phyloP scores from a whole-genome alignment of 2,888 invertebrate species.

The Diachrysia chrysitis region DNA sequence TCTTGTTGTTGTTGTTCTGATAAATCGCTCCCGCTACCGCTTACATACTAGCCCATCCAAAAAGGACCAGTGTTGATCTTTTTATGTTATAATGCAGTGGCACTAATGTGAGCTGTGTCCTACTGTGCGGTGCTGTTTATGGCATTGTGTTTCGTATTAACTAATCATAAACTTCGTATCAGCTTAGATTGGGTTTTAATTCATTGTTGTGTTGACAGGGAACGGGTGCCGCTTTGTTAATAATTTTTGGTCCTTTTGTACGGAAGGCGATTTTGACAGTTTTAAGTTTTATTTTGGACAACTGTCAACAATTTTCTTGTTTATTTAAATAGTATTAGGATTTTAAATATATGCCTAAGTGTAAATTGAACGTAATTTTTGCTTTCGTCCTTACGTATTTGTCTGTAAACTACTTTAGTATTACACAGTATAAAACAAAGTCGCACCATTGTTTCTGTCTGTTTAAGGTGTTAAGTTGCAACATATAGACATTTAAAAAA shows the following conservation, averaged over 20 bases:
- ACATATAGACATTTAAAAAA: too few relatives aligned
- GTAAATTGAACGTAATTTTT: too few relatives aligned
- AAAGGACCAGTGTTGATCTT: constrained; percentile 74
- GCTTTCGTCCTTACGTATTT: too few relatives aligned
- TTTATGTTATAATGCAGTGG: constrained; percentile 83
- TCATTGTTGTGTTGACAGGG: constrained; percentile 15
- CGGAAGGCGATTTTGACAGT: neutral
- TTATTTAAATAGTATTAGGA: neutral
- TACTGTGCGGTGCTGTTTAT: constrained; percentile 58
- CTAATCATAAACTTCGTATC: constrained; percentile 47
- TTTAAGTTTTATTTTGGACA: neutral
- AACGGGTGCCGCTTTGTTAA: constrained; percentile 16
- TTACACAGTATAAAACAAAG: too few relatives aligned
- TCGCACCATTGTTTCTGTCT: too few relatives aligned
- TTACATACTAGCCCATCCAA: constrained; percentile 17
- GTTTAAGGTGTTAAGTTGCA: too few relatives aligned
- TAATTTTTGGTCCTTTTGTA: neutral
- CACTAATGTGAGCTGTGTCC: constrained; percentile 78
- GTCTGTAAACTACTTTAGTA: too few relatives aligned
- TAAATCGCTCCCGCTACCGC: constrained; percentile 39
- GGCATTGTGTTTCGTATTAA: constrained; percentile 45
- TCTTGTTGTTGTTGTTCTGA: too few relatives aligned
- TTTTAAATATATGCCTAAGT: too few relatives aligned
- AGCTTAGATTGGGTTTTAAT: constrained; percentile 42
- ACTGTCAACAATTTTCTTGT: neutral